These are phyloP conservation scores for Drosophila formosana DNA, from an alignment of 2,888 invertebrate genomes.

Conservation along the genomic window DNA sequence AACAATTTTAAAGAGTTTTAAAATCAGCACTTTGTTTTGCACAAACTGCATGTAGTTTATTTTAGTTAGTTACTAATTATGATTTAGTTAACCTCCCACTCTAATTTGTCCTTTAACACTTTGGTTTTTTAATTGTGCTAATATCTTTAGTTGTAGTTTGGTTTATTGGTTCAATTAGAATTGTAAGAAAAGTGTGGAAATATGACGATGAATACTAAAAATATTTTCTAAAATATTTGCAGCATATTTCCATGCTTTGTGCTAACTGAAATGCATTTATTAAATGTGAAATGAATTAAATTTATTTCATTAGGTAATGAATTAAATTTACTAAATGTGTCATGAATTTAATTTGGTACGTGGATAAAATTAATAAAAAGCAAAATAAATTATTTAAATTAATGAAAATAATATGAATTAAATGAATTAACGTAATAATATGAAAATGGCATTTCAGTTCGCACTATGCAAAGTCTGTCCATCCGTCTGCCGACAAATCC, in stretches of 20 bases:
- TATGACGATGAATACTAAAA: slow-evolving; percentile 38
- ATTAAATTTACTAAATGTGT: too few relatives aligned
- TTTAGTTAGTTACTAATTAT: slow-evolving; percentile 58
- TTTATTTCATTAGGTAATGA: too few relatives aligned
- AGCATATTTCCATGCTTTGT: slow-evolving; percentile 48
- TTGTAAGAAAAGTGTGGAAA: slow-evolving; percentile 66
- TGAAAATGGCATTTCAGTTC: slow-evolving; percentile 59
- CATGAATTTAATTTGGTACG: neutral
- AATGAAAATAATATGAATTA: neutral
- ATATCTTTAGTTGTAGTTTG: slow-evolving; percentile 76
- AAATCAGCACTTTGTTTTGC: slow-evolving; percentile 70
- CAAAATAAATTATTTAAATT: too few relatives aligned
- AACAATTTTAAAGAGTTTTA: slow-evolving; percentile 3
- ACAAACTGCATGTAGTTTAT: slow-evolving; percentile 71
- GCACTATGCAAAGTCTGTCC: slow-evolving; percentile 68
- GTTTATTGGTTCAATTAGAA: slow-evolving; percentile 54
- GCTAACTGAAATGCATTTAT: slow-evolving; percentile 53
- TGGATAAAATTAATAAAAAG: too few relatives aligned
- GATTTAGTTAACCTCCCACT: slow-evolving; percentile 61
- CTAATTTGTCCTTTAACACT: slow-evolving; percentile 80
- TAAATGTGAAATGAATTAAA: neutral
- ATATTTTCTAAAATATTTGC: neutral
- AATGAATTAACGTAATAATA: neutral
- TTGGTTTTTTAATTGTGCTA: slow-evolving; percentile 72
- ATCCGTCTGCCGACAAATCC: slow-evolving; percentile 56